Evolutionary conservation across 2,888 invertebrate genomes (phyloP), one percentile per base, ranked within the genome.

Genomic region (Hedya salicella): DNA sequence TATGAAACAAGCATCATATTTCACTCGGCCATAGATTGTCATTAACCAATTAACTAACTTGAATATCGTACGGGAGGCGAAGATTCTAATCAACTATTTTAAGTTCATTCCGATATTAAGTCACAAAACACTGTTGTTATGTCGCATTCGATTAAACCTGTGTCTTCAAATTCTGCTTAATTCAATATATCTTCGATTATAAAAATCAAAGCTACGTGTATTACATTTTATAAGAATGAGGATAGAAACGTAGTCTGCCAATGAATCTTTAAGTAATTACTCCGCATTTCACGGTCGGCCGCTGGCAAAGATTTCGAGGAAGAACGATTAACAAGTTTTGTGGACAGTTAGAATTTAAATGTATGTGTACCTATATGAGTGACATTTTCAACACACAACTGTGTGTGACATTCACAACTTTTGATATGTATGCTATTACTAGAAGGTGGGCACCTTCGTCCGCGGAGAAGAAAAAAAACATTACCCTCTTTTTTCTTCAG

Each of bases 261-360:
- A 25, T 25, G 25, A 25, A 25, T 25, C 25, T 25, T 25, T 25
- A 25, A 25, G 36, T 17, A 44, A 57, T 44, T 57, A 30, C 56
- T 40, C 44, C 44, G 44, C 5, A 44, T 57, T 57, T 30, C 53
- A 53, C 17, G 56, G 44, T 44, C 44, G 17, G 30, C 44, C 16
- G 17, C 53, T 36, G 53, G 19, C 49, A 14, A 49, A 25, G 21
- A 30, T 16, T 36, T 36, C 36, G 36, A 36, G 36, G 11, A 57
- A 30, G 16, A 44, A 16, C 44, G 16, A 56, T 44, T 56, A 54
- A 57, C 56, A 30, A 44, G 56, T 56, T 53, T 53, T 53, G 17
- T 19, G 13, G 17, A 39, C 17, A 17, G 32, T 52, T 36, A 32
- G n/a, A 36, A 52, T 17, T n/a, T 16, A n/a, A 14, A n/a, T 44